These are phyloP conservation scores for Drosophila sturtevanti DNA, from an alignment of 1,140 invertebrate genomes.

Conservation along the genomic window DNA sequence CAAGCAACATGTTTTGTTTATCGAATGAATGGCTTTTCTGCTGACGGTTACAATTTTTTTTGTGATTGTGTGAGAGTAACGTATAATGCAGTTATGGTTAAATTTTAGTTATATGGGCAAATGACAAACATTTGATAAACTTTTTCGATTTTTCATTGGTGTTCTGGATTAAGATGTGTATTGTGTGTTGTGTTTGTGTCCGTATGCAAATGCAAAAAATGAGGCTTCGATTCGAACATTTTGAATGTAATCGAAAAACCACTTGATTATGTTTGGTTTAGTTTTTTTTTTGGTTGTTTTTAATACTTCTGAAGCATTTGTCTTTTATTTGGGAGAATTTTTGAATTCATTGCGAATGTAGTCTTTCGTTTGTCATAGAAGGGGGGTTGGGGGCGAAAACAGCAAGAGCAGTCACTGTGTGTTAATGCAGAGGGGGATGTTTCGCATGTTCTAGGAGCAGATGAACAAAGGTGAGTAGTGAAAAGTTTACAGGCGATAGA, in stretches of 20 bases:
- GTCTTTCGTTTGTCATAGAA: constrained; percentile 47
- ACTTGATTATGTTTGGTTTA: constrained; percentile 67
- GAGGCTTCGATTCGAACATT: constrained; percentile 71
- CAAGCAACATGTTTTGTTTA: constrained; percentile 75
- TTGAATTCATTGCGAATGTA: constrained; percentile 78
- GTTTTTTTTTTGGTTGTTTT: constrained; percentile 41
- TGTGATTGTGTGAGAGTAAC: constrained; percentile 46
- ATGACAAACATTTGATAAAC: constrained; percentile 61
- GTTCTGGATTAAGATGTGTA: neutral
- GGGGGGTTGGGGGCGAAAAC: neutral
- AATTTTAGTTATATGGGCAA: constrained; percentile 37
- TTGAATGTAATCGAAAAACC: constrained; percentile 73
- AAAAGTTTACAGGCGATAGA: neutral
- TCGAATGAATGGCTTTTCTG: constrained; percentile 49
- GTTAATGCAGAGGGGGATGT: neutral
- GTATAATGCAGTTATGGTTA: constrained; percentile 40
- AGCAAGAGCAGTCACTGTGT: neutral
- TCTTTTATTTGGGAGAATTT: constrained; percentile 75
- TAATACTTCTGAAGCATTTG: constrained; percentile 81
- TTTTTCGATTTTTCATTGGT: neutral
- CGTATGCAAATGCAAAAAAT: constrained; percentile 66
- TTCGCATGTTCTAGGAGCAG: constrained; percentile 9
- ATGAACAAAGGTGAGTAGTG: constrained; percentile 14
- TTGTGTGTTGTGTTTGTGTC: constrained; percentile 13
- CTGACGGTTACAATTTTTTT: constrained; percentile 57